Percentiles rank a stretch among this genome's conserved stretches.
Conservation (phyloP, 2,113 vertebrate species). For the Phocoena sinus region DNA sequence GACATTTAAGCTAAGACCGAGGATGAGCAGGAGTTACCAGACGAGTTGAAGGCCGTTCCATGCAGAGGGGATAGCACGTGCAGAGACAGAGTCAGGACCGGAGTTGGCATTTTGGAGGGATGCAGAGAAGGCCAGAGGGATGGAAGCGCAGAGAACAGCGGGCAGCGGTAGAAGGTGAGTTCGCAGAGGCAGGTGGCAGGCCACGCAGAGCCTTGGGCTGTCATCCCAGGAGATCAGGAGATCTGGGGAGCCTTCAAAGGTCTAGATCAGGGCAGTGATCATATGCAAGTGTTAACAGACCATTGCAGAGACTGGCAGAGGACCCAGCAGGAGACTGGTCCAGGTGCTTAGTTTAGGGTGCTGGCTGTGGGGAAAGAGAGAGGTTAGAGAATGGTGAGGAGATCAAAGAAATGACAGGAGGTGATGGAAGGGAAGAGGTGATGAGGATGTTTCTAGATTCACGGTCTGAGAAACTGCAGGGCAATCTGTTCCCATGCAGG, state of each 20-base stretch:
- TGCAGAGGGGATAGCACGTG: not conserved
- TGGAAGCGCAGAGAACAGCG: not conserved
- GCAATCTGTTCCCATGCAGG: not conserved
- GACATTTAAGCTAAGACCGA: not conserved
- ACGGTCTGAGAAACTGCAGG: not conserved
- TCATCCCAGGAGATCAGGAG: not conserved
- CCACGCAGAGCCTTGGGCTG: not conserved
- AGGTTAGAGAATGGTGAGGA: not conserved
- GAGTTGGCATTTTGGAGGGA: not conserved
- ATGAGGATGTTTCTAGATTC: not conserved
- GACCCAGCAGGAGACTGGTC: not conserved
- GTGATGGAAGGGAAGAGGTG: fast-evolving
- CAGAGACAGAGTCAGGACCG: not conserved
- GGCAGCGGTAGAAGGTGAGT: not conserved
- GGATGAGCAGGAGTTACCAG: not conserved
- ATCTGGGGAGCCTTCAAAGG: not conserved
- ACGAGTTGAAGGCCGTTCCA: not conserved
- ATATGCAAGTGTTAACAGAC: not conserved
- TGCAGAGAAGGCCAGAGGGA: not conserved
- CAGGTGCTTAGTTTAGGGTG: not conserved
- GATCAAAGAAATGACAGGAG: not conserved
- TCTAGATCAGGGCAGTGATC: not conserved
- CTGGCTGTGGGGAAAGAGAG: not conserved
- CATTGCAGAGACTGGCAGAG: not conserved
- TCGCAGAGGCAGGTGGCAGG: not conserved